Evolutionary conservation across 2,797 vertebrate genomes (phyloP).

Genomic region (Alosa sapidissima): DNA sequence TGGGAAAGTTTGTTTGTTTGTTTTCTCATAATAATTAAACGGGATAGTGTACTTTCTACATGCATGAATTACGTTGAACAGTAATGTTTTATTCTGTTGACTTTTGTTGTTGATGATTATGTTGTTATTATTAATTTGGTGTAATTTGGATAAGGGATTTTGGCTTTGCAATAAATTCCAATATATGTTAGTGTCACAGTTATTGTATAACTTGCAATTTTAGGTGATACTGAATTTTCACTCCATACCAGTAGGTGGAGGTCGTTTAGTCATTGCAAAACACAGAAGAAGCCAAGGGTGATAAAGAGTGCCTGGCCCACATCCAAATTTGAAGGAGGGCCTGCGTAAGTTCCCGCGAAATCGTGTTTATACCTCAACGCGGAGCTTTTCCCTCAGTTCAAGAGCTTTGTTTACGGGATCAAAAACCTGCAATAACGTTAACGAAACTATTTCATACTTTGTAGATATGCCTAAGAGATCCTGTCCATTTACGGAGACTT

Average conservation of each 20-base stretch:
- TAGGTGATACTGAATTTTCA: not conserved
- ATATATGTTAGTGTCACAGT: not conserved
- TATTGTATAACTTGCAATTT: not conserved
- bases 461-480: slow-evolving; percentile 75
- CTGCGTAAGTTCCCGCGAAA: slow-evolving; percentile 47
- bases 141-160: not conserved
- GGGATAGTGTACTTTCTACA: not conserved
- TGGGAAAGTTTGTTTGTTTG: not conserved
- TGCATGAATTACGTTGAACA: not conserved
- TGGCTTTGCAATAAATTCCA: slow-evolving; percentile 5
- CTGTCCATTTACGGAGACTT: slow-evolving; percentile 74
- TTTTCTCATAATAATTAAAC: not conserved
- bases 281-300: not conserved
- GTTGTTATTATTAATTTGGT: not conserved
- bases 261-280: not conserved
- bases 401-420: slow-evolving; percentile 4
- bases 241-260: not conserved
- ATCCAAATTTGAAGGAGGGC: slow-evolving; percentile 21
- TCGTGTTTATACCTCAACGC: not conserved
- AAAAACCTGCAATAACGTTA: rapidly evolving
- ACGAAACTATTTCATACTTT: slow-evolving; percentile 51
- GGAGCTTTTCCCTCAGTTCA: not conserved
- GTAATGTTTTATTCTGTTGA: not conserved
- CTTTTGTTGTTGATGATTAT: not conserved
- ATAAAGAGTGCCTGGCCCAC: not conserved